These are phyloP conservation scores for Leptura quadrifasciata DNA, from an alignment of 2,888 invertebrate genomes.

Conservation along the genomic window DNA sequence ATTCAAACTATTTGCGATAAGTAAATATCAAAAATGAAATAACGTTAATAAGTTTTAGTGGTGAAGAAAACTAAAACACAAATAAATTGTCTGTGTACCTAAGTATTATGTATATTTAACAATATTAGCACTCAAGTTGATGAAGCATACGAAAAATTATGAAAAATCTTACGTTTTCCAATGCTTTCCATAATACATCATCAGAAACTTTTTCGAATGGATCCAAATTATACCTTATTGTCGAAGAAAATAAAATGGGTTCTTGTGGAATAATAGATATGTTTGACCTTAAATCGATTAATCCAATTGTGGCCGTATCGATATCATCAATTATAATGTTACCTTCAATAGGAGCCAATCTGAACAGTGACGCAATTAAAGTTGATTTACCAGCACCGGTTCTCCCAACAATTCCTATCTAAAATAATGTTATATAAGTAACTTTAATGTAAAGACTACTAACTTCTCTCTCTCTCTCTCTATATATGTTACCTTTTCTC, in stretches of 20 bases:
- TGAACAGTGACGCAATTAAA: constrained; percentile 87
- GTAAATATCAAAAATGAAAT: too few relatives aligned
- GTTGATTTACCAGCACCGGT: constrained; percentile 93
- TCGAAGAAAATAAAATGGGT: constrained; percentile 89
- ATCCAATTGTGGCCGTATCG: constrained; percentile 81
- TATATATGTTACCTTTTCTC: constrained; percentile 81
- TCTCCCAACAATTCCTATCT: constrained; percentile 90
- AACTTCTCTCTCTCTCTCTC: too few relatives aligned
- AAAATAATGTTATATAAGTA: constrained; percentile 19
- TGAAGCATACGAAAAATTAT: neutral
- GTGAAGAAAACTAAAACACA: too few relatives aligned
- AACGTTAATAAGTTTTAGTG: too few relatives aligned
- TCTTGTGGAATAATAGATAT: constrained; percentile 91
- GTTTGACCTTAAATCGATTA: constrained; percentile 85
- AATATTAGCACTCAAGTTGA: too few relatives aligned
- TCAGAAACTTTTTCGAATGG: constrained; percentile 86
- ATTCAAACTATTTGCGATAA: too few relatives aligned
- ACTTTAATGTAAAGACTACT: too few relatives aligned
- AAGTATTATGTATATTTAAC: too few relatives aligned
- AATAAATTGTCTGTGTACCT: too few relatives aligned
- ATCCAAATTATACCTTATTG: constrained; percentile 90
- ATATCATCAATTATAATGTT: constrained; percentile 86
- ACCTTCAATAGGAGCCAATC: constrained; percentile 86
- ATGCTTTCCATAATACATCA: constrained; percentile 84
- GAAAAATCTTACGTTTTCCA: constrained; percentile 76